Percentiles rank a stretch among this genome's conserved stretches.
phyloP scores from a whole-genome alignment of 1,140 invertebrate species.

The Gryon sp. region DNA sequence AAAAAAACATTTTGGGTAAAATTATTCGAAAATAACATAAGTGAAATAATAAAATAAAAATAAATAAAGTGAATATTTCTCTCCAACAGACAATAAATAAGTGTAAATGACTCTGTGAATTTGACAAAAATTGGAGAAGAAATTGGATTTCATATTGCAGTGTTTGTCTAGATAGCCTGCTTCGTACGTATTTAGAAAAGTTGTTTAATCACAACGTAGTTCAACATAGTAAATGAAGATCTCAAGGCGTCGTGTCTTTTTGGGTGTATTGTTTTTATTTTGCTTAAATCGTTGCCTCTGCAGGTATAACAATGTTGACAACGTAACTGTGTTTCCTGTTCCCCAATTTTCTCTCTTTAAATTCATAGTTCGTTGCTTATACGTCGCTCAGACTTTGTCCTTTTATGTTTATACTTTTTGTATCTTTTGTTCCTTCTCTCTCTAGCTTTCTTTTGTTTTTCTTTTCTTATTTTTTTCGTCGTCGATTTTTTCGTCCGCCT shows the following conservation, averaged over 20 bases:
- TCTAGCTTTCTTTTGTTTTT: neutral
- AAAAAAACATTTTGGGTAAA: no score
- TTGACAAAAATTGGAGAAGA: no score
- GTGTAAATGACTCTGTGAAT: no score
- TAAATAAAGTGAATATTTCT: no score
- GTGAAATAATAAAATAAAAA: no score
- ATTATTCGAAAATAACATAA: no score
- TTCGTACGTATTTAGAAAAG: no score
- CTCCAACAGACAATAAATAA: no score
- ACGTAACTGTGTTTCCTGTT: slow-evolving; percentile 42
- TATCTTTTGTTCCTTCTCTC: slow-evolving; percentile 1
- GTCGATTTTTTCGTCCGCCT: slow-evolving; percentile 44
- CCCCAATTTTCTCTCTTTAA: slow-evolving; percentile 55
- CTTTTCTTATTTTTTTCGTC: slow-evolving; percentile 7
- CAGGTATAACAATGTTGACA: slow-evolving; percentile 44
- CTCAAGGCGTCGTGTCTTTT: slow-evolving; percentile 11
- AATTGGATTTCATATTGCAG: no score
- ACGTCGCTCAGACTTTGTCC: slow-evolving; percentile 22
- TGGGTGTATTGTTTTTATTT: slow-evolving; percentile 29
- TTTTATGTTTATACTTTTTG: no score
- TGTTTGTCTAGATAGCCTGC: no score
- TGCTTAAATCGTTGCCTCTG: slow-evolving; percentile 31
- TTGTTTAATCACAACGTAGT: slow-evolving; percentile 38
- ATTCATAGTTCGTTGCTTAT: slow-evolving; percentile 59
- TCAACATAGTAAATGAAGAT: slow-evolving; percentile 42